A percentile compares a stretch with the other conserved stretches of the same genome.
Conservation (phyloP, 2,888 invertebrate species). For the Eremobia ochroleuca region DNA sequence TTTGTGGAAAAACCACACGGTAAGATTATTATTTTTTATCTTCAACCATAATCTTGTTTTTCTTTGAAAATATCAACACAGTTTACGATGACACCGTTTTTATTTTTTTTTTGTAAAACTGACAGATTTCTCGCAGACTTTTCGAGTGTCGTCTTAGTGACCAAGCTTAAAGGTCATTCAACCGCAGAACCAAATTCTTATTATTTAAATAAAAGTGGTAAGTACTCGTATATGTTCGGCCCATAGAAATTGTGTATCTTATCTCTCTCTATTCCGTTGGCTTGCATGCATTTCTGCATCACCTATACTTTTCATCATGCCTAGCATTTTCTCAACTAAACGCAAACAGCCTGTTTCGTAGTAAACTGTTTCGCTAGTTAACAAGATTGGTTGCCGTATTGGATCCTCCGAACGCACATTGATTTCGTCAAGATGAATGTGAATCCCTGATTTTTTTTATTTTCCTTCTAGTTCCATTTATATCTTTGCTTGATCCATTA, state of each 20-base stretch:
- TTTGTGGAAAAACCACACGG: neutral
- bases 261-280: neutral
- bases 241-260: neutral
- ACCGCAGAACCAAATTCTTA: neutral
- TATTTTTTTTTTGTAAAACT: neutral
- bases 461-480: neutral
- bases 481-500: neutral
- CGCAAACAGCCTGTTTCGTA: neutral
- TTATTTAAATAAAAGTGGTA: neutral
- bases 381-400: neutral
- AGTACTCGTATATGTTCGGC: neutral
- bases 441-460: neutral
- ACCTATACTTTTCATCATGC: too few species aligned
- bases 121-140: constrained; percentile 1
- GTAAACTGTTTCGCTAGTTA: neutral
- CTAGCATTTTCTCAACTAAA: neutral
- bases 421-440: neutral
- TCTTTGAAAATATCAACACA: neutral
- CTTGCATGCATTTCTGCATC: neutral
- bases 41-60: neutral
- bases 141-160: neutral
- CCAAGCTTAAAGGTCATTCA: constrained; percentile 12
- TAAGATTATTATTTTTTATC: neutral
- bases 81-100: constrained; percentile 10
- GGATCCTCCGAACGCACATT: neutral